phyloP scores from a whole-genome alignment of 1,140 invertebrate genomes.

The Drosophila nigromelanica region DNA sequence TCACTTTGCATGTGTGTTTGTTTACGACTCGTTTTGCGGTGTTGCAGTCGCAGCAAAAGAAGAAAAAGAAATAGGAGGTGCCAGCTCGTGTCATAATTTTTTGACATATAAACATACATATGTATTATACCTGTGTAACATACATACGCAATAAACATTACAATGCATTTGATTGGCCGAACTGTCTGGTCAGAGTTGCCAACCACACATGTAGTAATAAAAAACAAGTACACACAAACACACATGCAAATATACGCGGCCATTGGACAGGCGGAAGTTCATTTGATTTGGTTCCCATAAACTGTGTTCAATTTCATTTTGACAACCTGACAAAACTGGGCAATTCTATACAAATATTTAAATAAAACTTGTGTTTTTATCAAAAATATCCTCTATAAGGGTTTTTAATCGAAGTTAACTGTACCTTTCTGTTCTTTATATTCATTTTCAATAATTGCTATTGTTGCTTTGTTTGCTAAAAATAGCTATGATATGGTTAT shows the following conservation, averaged over 20 bases:
- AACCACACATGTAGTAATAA: not conserved
- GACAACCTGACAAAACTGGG: too few relatives aligned
- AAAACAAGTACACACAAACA: not conserved
- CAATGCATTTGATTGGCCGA: not conserved
- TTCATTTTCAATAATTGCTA: too few relatives aligned
- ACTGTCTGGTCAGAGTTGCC: not conserved
- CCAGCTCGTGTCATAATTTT: not conserved
- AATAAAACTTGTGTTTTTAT: too few relatives aligned
- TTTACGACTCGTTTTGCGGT: not conserved
- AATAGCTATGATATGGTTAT: too few relatives aligned
- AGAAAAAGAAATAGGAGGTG: not conserved
- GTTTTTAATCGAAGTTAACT: too few relatives aligned
- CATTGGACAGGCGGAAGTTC: not conserved
- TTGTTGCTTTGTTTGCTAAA: too few relatives aligned
- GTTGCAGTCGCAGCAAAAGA: not conserved
- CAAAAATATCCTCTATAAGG: too few relatives aligned
- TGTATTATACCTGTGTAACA: not conserved
- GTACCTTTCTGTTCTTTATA: too few relatives aligned
- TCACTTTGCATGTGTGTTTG: conserved; percentile 7
- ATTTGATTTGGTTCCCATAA: not conserved
- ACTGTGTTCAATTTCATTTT: too few relatives aligned
- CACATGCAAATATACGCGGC: too few relatives aligned
- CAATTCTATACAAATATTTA: too few relatives aligned
- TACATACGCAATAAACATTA: conserved; percentile 8
- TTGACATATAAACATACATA: not conserved